Evolutionary conservation across 2,888 invertebrate species (phyloP).

Genomic region (Tortrix viridana): DNA sequence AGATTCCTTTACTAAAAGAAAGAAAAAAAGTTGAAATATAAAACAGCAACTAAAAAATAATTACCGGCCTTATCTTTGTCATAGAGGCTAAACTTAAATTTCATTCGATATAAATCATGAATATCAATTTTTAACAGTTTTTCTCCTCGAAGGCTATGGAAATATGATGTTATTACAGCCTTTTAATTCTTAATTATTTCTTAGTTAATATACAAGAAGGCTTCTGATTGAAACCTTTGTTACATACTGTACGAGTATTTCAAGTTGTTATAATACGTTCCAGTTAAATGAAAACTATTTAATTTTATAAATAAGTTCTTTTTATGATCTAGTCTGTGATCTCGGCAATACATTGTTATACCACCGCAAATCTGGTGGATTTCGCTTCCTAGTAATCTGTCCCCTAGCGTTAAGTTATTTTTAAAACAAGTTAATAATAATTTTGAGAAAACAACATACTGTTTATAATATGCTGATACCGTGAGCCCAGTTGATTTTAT

Average conservation of each 20-base stretch:
- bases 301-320: slow-evolving; percentile 39
- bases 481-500: too few species aligned
- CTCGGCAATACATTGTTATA: slow-evolving; percentile 70
- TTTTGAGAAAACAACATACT: too few species aligned
- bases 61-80: not conserved
- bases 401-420: slow-evolving; percentile 52
- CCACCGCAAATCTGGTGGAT: slow-evolving; percentile 42
- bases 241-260: too few species aligned
- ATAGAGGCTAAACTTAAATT: slow-evolving; percentile 4
- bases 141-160: slow-evolving; percentile 3
- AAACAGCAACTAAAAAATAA: too few species aligned
- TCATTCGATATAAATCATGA: too few species aligned
- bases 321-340: slow-evolving; percentile 81
- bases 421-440: not conserved
- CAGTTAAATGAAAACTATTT: not conserved
- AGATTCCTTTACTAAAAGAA: too few species aligned
- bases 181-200: too few species aligned
- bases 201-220: too few species aligned
- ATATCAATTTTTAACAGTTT: not conserved
- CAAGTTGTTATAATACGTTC: slow-evolving; percentile 1
- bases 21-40: too few species aligned
- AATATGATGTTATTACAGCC: slow-evolving; percentile 16
- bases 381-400: slow-evolving; percentile 68
- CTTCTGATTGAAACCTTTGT: too few species aligned
- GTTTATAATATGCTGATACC: too few species aligned